Percentiles rank a stretch among this genome's conserved stretches.
phyloP scores from a whole-genome alignment of 2,113 vertebrate species.

The Grammomys surdaster region DNA sequence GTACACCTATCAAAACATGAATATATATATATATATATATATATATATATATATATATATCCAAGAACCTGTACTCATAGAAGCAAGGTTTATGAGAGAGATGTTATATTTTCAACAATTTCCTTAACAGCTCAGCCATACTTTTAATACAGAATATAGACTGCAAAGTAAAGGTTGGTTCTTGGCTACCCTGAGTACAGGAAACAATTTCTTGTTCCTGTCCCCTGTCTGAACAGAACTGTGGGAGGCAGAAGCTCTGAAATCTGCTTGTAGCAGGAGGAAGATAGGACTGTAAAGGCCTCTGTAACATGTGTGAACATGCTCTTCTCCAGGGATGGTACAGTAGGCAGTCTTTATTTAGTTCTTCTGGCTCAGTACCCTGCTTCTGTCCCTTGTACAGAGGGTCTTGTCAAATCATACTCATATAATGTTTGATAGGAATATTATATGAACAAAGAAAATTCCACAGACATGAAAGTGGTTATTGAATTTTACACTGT shows the following conservation, averaged over 20 bases:
- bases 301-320: not conserved
- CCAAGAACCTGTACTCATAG: not conserved
- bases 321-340: not conserved
- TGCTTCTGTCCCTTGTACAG: not conserved
- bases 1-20: not conserved
- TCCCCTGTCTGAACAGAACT: not conserved
- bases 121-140: not conserved
- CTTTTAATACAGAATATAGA: not conserved
- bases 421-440: not conserved
- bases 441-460: not conserved
- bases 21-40: no score
- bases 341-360: not conserved
- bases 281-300: not conserved
- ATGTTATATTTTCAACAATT: not conserved
- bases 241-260: not conserved
- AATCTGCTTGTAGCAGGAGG: not conserved
- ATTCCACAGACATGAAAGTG: not conserved
- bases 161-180: not conserved
- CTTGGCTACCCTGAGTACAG: not conserved
- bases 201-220: not conserved
- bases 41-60: not conserved
- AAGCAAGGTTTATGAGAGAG: not conserved
- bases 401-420: not conserved
- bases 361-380: not conserved
- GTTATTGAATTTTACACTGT: not conserved